Evolutionary conservation across 2,797 vertebrate genomes (phyloP), one percentile per base, ranked within the genome.

Genomic region (Enteromius viviparus): DNA sequence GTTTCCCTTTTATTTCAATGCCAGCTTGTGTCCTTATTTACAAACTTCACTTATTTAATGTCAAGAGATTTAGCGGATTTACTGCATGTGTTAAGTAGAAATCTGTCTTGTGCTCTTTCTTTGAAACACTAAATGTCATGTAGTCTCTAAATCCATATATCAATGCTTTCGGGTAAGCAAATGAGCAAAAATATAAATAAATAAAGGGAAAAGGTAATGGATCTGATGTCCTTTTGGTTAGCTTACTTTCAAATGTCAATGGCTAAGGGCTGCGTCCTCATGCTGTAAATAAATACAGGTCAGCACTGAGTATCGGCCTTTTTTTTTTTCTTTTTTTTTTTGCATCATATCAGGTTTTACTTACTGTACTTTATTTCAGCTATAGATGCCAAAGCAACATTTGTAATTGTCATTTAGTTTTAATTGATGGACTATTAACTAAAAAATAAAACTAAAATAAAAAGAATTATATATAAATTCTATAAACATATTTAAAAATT

Each of bases 1-100:
- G 80, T 29, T 75, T 82, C 60, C 71, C 71, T 51, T 65, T 82
- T 69, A 17, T 82, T 82, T 76, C 72, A 40, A 32, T 82, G 72
- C 72, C 81, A 53, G 70, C 15, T 40, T 34, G 32, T 82, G 62
- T 68, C 12, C 72, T 76, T 82, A 55, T 82, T 82, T 82, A 76
- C 81, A 82, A 70, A 82, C 62, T 68, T 76, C 4, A 10, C 72
- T 76, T 76, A 68, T 68, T 76, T 76, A 65, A 68, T 66, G 60
- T 66, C 70, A 26, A 76, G 60, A 82, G 71, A 76, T 82, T 66
- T 82, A 47, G 72, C 4, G 23, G 72, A 76, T 82, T 82, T 68
- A 21, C 49, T 68, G 47, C 55, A 64, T 34, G 21, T 77, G 58
- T 70, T 55, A n/a, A 11, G 55, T 51, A 29, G 66, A 53, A 77